Base-by-base conservation (phyloP, 30 jellyfish, hydroid and myxozoan species). In the Aurelia aurita region DNA sequence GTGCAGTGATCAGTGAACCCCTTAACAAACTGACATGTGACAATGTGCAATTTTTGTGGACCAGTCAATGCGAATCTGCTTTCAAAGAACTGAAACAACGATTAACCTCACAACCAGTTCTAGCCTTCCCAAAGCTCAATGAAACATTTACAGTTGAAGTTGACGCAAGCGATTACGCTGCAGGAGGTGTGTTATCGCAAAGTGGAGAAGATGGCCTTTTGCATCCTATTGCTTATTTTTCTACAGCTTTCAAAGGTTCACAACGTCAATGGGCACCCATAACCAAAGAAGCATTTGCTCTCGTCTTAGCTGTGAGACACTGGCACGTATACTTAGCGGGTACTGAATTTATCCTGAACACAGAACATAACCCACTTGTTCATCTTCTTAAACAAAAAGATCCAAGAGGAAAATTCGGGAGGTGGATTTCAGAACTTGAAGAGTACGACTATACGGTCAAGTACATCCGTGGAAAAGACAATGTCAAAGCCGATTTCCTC, bases 101-200 rank as follows among this genome's bases (percentile, higher is more conserved):
- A 8, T 68, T 68, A 16, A 22, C 27, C 15, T 10, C 8, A 10
- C 23, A 22, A 25, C 80, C 80, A 16, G 28, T 68, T 29, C 28
- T 68, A 16, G 80, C 80, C 20, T 68, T 68, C 28, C 80, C 85
- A 5, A 39, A 72, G 44, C 85, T 45, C 44, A 45, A 72, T 46
- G 59, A 46, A 32, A 15, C 85, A n/a, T 72, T 35, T 46, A 32
- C 44, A 72, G 65, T 68, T 31, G 67, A 68, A 68, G 80, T 68
- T 31, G 80, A 68, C 29, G 80, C 80, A 8, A 68, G 80, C 29
- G 80, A 68, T n/a, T n/a, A n/a, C n/a, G n/a, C n/a, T n/a, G n/a
- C n/a, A n/a, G n/a, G n/a, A n/a, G n/a, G n/a, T n/a, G n/a, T n/a
- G n/a, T n/a, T n/a, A n/a, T n/a, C n/a, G n/a, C n/a, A n/a, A n/a